These are phyloP conservation scores for Parasteatoda tepidariorum DNA, from an alignment of 1,140 invertebrate species.

Conservation along the genomic window DNA sequence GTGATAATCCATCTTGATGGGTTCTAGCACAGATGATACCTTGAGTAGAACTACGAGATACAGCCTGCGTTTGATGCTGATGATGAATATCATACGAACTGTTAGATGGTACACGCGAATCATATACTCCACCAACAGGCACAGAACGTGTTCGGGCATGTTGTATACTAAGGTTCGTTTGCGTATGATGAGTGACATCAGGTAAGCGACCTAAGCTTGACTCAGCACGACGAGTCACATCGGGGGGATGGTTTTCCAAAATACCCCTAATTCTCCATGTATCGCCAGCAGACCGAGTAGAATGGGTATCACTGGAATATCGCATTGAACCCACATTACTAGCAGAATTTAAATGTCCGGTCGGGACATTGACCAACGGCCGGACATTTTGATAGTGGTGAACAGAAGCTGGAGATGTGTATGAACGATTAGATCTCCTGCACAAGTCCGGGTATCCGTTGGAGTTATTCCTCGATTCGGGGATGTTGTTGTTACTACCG, in stretches of 20 bases:
- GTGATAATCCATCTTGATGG: constrained; percentile 16
- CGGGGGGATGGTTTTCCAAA: constrained; percentile 45
- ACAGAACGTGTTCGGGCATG: constrained; percentile 50
- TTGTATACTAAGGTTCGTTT: constrained; percentile 26
- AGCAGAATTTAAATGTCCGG: constrained; percentile 5
- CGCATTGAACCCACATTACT: constrained; percentile 21
- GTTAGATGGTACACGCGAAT: constrained; percentile 41
- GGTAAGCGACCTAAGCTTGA: constrained; percentile 28
- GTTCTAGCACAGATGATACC: constrained; percentile 48
- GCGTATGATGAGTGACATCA: constrained; percentile 46
- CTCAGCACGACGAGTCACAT: constrained; percentile 48
- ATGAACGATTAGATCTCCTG: constrained; percentile 40
- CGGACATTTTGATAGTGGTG: constrained; percentile 42
- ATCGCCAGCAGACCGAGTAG: constrained; percentile 51
- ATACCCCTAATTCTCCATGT: constrained; percentile 55
- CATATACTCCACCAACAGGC: constrained; percentile 48
- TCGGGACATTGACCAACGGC: not conserved
- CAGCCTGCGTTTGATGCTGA: constrained; percentile 31
- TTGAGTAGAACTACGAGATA: constrained; percentile 50
- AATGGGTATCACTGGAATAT: constrained; percentile 37
- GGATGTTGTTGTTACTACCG: constrained; percentile 9
- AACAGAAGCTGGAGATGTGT: constrained; percentile 50
- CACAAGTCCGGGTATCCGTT: constrained; percentile 47
- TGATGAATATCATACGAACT: constrained; percentile 52
- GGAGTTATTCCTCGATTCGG: not conserved